A percentile compares a stretch with the other conserved stretches of the same genome.
Conservation (phyloP, 2,113 vertebrate genomes). For the Eublepharis macularius region DNA sequence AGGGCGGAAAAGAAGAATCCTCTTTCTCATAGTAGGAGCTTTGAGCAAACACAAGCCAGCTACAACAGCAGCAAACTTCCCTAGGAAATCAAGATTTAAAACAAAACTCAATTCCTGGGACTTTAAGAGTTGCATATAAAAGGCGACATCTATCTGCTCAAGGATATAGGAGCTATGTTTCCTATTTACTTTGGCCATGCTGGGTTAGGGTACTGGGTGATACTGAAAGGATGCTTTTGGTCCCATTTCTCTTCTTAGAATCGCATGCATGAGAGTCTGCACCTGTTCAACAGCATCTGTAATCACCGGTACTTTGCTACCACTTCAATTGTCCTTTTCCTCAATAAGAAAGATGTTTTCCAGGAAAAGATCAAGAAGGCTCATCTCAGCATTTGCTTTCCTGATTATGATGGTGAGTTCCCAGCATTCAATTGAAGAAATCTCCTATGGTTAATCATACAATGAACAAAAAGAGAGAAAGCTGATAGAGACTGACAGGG, state of each 20-base stretch:
- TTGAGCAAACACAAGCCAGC: too few species aligned
- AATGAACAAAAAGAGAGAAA: background rate
- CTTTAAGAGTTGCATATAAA: background rate
- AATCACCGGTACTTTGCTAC: constrained; percentile 96
- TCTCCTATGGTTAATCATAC: background rate
- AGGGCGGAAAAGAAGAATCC: background rate
- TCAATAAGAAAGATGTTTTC: constrained; percentile 99
- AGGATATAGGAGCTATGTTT: background rate
- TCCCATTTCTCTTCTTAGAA: constrained; percentile 76
- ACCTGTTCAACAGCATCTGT: constrained; percentile 99
- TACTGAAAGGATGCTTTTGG: background rate
- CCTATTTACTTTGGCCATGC: background rate
- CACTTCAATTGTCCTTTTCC: constrained; percentile 97
- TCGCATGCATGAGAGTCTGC: constrained; percentile 98
- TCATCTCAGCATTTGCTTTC: constrained; percentile 98
- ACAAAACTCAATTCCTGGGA: background rate
- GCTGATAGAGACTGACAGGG: background rate
- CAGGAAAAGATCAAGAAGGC: constrained; percentile 97
- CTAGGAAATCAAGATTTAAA: background rate
- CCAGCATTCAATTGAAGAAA: too few species aligned
- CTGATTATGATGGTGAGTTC: constrained; percentile 91
- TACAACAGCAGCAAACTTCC: background rate
- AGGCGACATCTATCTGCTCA: background rate
- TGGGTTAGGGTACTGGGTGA: background rate
- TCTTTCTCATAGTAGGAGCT: background rate